phyloP scores from a whole-genome alignment of 2,797 vertebrate genomes.

The Chelonia mydas region DNA sequence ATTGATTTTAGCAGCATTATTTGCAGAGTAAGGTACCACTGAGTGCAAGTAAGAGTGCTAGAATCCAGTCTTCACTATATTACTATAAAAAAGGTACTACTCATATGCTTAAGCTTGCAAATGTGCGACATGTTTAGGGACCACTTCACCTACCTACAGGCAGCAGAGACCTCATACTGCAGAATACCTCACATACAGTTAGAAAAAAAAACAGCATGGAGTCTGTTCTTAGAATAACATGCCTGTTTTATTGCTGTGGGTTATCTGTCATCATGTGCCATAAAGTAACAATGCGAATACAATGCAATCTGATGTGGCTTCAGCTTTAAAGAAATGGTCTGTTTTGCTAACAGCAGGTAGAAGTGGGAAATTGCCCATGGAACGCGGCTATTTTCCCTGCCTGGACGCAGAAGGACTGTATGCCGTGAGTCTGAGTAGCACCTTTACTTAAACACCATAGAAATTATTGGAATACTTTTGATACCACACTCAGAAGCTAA shows the following conservation, averaged over 20 bases:
- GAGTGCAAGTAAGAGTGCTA: not conserved
- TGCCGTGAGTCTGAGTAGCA: not conserved
- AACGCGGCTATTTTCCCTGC: slow-evolving; percentile 20
- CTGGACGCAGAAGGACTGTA: not conserved
- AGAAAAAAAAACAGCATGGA: accelerated
- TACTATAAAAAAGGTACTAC: not conserved
- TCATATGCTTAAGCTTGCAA: not conserved
- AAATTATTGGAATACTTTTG: slow-evolving; percentile 26
- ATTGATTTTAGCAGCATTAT: not conserved
- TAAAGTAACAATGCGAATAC: not conserved
- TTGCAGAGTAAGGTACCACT: not conserved
- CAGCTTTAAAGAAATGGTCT: slow-evolving; percentile 35
- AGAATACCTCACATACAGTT: accelerated
- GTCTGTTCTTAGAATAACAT: not conserved
- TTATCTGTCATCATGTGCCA: not conserved
- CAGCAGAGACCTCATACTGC: not conserved
- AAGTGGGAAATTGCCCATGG: slow-evolving; percentile 48
- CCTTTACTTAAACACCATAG: slow-evolving; percentile 8
- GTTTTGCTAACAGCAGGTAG: slow-evolving; percentile 51
- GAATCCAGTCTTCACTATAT: not conserved
- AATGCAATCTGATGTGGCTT: slow-evolving; percentile 2
- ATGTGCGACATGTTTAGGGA: not conserved
- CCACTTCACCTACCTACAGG: not conserved
- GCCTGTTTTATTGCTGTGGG: not conserved
- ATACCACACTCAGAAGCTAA: slow-evolving; percentile 32